These are phyloP conservation scores for Eubasilissa regina DNA, from an alignment of 1,140 invertebrate species.

Conservation along the genomic window DNA sequence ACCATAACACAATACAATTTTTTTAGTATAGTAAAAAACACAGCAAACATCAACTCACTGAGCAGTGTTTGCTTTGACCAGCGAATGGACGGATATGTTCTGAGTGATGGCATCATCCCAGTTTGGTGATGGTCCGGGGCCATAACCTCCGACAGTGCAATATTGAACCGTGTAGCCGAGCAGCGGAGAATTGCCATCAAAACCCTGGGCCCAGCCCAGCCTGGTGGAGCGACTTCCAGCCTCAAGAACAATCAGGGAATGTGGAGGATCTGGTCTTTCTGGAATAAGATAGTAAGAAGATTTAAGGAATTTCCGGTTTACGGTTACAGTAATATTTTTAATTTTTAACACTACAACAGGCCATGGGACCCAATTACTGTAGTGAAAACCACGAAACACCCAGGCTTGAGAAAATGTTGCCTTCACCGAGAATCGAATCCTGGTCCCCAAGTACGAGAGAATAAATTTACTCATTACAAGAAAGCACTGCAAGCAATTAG, in stretches of 20 bases:
- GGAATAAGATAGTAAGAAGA: slow-evolving; percentile 40
- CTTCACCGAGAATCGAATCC: no score
- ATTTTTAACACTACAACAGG: no score
- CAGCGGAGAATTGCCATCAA: slow-evolving; percentile 86
- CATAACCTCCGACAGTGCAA: slow-evolving; percentile 64
- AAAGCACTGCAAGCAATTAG: no score
- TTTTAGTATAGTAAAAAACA: not conserved
- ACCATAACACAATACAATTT: no score
- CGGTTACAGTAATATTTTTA: no score
- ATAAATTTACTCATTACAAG: no score
- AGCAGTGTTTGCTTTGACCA: slow-evolving; percentile 37
- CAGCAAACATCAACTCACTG: slow-evolving; percentile 23
- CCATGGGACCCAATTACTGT: no score
- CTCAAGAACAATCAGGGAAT: slow-evolving; percentile 77
- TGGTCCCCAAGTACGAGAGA: no score
- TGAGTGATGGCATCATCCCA: slow-evolving; percentile 67
- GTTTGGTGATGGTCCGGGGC: slow-evolving; percentile 66
- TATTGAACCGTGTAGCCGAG: slow-evolving; percentile 83
- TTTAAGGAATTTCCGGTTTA: no score
- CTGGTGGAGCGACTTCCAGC: slow-evolving; percentile 80
- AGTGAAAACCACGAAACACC: no score
- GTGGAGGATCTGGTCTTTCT: slow-evolving; percentile 84
- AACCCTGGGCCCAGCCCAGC: slow-evolving; percentile 84
- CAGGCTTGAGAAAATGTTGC: no score
- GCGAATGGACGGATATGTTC: slow-evolving; percentile 66